A percentile compares a stretch with the other conserved stretches of the same genome.
These are phyloP conservation scores for Anastrepha ludens DNA, from an alignment of 1,140 invertebrate species.

Conservation along the genomic window DNA sequence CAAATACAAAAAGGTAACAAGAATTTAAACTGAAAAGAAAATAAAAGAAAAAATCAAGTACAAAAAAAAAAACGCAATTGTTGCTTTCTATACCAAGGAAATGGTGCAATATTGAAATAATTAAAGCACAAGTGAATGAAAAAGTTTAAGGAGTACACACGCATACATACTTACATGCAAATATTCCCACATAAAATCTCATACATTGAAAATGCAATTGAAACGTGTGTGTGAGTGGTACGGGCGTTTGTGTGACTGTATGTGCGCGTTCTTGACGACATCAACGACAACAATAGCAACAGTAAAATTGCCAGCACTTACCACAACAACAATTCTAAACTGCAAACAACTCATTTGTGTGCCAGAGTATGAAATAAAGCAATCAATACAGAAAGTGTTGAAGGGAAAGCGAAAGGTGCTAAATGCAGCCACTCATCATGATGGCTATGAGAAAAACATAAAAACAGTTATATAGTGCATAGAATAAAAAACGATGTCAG, in stretches of 20 bases:
- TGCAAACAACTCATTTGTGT: constrained; percentile 5
- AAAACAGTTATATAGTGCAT: background rate
- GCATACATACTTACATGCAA: too few species aligned
- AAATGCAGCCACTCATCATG: background rate
- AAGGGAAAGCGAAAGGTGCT: background rate
- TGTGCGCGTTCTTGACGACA: background rate
- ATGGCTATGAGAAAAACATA: background rate
- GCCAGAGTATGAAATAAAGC: background rate
- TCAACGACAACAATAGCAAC: background rate
- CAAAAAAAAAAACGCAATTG: too few species aligned
- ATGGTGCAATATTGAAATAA: too few species aligned
- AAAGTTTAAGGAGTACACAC: background rate
- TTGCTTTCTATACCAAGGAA: too few species aligned
- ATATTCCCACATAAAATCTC: background rate
- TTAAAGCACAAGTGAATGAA: background rate
- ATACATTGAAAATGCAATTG: background rate
- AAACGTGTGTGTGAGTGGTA: background rate
- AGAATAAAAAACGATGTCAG: background rate
- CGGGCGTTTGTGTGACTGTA: background rate
- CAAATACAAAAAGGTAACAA: too few species aligned
- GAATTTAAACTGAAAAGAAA: too few species aligned
- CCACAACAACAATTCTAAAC: background rate
- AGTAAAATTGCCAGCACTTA: too few species aligned
- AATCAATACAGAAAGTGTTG: background rate
- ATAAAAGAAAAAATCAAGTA: too few species aligned